Conservation (phyloP, 2,888 invertebrate genomes). For the Brachycybe producta region DNA sequence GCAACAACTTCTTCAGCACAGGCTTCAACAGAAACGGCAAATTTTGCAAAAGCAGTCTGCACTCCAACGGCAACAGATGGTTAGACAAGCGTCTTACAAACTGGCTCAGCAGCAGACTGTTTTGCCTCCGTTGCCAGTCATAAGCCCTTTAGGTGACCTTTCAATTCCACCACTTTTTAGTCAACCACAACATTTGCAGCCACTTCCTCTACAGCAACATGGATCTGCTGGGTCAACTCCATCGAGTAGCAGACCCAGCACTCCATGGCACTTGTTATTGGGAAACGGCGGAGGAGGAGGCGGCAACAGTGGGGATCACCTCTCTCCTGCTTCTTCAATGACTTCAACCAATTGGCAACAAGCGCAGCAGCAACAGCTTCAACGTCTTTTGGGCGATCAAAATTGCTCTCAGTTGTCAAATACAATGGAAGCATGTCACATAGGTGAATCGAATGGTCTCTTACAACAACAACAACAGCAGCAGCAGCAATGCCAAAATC, state of each 20-base stretch:
- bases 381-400: slow-evolving; percentile 3
- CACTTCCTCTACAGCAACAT: not conserved
- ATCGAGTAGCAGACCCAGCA: not conserved
- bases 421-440: slow-evolving; percentile 44
- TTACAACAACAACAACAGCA: not conserved
- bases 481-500: not conserved
- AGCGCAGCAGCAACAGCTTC: not conserved
- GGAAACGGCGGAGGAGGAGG: too few species aligned
- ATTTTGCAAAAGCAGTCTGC: slow-evolving; percentile 64
- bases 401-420: slow-evolving; percentile 49
- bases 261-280: slow-evolving; percentile 8
- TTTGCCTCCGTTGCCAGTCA: slow-evolving; percentile 51
- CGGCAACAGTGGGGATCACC: too few species aligned
- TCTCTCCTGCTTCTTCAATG: not conserved
- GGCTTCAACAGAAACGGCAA: slow-evolving; percentile 69
- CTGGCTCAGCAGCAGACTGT: slow-evolving; percentile 73
- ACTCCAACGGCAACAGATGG: slow-evolving; percentile 57
- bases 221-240: not conserved
- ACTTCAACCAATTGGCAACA: not conserved
- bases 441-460: slow-evolving; percentile 26
- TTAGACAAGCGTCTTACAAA: slow-evolving; percentile 75
- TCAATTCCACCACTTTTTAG: not conserved
- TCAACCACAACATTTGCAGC: slow-evolving; percentile 3
- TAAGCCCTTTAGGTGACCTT: not conserved
- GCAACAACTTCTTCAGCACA: slow-evolving; percentile 65